phyloP scores from a whole-genome alignment of 2,113 vertebrate genomes.

The Acrocephalus arundinaceus region DNA sequence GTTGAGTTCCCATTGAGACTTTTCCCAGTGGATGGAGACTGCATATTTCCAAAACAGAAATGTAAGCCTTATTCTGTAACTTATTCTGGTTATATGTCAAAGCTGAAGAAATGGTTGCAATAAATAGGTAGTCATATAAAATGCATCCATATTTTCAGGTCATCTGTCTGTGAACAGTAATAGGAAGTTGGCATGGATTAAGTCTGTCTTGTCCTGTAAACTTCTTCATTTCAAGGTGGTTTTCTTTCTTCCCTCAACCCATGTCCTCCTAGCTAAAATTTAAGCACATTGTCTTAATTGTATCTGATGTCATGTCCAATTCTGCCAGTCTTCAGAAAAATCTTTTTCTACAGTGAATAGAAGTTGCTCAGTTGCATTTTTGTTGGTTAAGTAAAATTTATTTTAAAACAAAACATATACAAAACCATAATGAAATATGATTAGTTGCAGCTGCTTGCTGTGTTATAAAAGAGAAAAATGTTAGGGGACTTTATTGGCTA shows the following conservation, averaged over 20 bases:
- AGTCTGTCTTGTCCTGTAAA: not conserved
- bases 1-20: fast-evolving
- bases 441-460: slow-evolving; percentile 27
- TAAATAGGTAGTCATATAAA: not conserved
- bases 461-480: slow-evolving; percentile 7
- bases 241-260: not conserved
- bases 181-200: not conserved
- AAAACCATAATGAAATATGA: not conserved
- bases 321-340: not conserved
- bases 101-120: not conserved
- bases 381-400: not conserved
- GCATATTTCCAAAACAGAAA: not conserved
- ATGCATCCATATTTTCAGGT: not conserved
- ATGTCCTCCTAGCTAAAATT: not conserved
- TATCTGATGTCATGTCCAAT: not conserved
- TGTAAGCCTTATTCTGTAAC: not conserved
- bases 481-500: not conserved
- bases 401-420: not conserved
- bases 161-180: not conserved
- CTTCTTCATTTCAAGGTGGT: not conserved
- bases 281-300: not conserved
- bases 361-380: not conserved
- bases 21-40: not conserved
- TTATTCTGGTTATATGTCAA: not conserved
- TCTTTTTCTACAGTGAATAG: not conserved